A percentile compares a stretch with the other conserved stretches of the same genome.
phyloP scores from a whole-genome alignment of 1,140 invertebrate species.

The Platyscapa corneri region DNA sequence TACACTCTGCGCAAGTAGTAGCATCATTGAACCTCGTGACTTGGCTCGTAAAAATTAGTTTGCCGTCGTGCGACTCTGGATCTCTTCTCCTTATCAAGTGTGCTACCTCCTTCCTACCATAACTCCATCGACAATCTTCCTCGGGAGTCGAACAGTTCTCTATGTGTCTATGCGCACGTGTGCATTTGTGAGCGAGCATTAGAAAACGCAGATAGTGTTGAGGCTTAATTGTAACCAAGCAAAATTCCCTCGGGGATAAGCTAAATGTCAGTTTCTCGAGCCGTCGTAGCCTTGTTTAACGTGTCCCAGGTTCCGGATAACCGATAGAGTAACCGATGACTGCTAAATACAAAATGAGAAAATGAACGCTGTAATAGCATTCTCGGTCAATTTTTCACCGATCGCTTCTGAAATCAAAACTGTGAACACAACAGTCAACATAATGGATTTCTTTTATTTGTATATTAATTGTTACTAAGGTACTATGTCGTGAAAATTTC shows the following conservation, averaged over 20 bases:
- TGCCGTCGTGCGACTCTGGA: background rate
- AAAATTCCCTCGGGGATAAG: slow-evolving; percentile 65
- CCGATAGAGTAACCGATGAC: background rate
- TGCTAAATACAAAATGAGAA: no score
- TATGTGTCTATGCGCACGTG: background rate
- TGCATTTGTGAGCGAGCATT: background rate
- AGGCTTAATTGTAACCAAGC: slow-evolving; percentile 65
- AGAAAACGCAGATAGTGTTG: slow-evolving; percentile 32
- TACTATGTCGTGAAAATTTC: no score
- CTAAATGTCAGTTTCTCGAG: slow-evolving; percentile 58
- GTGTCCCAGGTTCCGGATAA: background rate
- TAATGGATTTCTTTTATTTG: no score
- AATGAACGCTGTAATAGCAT: no score
- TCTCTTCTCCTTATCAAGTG: slow-evolving; percentile 15
- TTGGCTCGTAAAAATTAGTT: slow-evolving; percentile 47
- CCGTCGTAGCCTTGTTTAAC: slow-evolving; percentile 46
- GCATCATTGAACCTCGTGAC: background rate
- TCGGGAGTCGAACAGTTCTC: background rate
- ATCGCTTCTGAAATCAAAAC: background rate
- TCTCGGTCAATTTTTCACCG: background rate
- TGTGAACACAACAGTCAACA: no score
- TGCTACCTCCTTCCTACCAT: background rate
- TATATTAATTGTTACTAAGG: no score
- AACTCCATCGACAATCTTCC: slow-evolving; percentile 21
- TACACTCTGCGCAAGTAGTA: slow-evolving; percentile 11